Base-by-base conservation (phyloP, 1,140 invertebrate genomes). In the Meloidogyne hapla region DNA sequence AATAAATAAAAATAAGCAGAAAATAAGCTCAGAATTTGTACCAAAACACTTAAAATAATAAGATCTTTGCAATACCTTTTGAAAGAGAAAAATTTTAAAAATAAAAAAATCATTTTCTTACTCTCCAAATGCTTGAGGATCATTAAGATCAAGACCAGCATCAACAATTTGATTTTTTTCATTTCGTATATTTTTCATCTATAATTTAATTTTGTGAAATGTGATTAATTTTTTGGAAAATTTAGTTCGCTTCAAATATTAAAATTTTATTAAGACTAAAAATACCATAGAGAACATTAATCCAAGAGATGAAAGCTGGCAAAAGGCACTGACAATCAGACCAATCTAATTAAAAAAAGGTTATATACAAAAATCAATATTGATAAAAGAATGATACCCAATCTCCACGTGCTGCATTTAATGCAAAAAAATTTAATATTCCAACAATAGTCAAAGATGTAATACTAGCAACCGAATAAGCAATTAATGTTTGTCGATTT, bases 131-230 rank as follows among this genome's bases (percentile, higher is more conserved):
- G 83, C 80, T 26, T 77, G 48, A 13, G 83, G 83, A 66, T 85
- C 83, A 56, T 86, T 86, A 9, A 86, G 69, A 68, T 86, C 85
- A 0, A 85, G 42, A 12, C 85, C 85, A n/a, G 86, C 85, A 75
- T 86, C 85, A 10, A 85, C 65, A 13, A 86, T 69, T 62, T 87
- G 83, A 13, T 84, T 84, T 33, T 81, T 80, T 38, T 85, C 78
- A 65, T 74, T 80, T 23, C 69, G 38, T n/a, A 79, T 72, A 25
- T 69, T 42, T 73, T 84, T 79, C 15, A 76, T 70, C 63, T 65
- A 63, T 13, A 21, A 40, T 61, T 67, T 21, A 56, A 76, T 72
- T n/a, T n/a, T n/a, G n/a, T n/a, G n/a, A n/a, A n/a, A n/a, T n/a
- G n/a, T n/a, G n/a, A n/a, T n/a, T n/a, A n/a, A n/a, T n/a, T n/a